These are phyloP conservation scores for Odiellus spinosus DNA, from an alignment of 2,888 invertebrate species.

Conservation along the genomic window DNA sequence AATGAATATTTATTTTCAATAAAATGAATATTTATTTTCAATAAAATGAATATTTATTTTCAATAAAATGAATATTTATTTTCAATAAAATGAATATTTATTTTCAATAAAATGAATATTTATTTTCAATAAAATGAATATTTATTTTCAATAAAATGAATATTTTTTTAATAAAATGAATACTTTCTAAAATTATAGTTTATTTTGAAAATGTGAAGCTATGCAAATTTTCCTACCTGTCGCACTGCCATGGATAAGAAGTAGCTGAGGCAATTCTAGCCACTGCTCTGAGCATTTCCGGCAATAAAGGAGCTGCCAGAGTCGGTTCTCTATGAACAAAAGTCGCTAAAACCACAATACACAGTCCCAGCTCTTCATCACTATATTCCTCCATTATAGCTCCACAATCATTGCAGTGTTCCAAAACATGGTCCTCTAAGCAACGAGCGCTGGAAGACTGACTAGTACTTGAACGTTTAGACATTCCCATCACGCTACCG, in stretches of 20 bases:
- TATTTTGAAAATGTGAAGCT: too few species aligned
- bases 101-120: too few species aligned
- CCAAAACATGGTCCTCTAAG: constrained; percentile 22
- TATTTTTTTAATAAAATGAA: too few species aligned
- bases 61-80: too few species aligned
- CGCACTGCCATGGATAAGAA: constrained; percentile 75
- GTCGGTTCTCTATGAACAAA: constrained; percentile 92
- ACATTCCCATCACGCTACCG: constrained; percentile 8
- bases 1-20: too few species aligned
- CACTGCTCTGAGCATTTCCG: constrained; percentile 74
- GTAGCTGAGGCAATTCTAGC: constrained; percentile 57
- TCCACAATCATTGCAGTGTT: constrained; percentile 72
- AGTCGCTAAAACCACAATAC: constrained; percentile 82
- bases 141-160: too few species aligned
- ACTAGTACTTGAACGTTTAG: constrained; percentile 15
- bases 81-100: too few species aligned
- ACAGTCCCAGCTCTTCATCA: constrained; percentile 87
- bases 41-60: too few species aligned
- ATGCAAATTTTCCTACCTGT: constrained; percentile 38
- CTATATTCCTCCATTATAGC: constrained; percentile 76
- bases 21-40: too few species aligned
- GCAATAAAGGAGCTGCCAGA: constrained; percentile 75
- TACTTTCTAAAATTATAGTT: too few species aligned
- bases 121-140: too few species aligned
- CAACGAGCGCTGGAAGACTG: constrained; percentile 13